Conservation (phyloP, 2,888 invertebrate species). For the Nasonovia ribisnigri region DNA sequence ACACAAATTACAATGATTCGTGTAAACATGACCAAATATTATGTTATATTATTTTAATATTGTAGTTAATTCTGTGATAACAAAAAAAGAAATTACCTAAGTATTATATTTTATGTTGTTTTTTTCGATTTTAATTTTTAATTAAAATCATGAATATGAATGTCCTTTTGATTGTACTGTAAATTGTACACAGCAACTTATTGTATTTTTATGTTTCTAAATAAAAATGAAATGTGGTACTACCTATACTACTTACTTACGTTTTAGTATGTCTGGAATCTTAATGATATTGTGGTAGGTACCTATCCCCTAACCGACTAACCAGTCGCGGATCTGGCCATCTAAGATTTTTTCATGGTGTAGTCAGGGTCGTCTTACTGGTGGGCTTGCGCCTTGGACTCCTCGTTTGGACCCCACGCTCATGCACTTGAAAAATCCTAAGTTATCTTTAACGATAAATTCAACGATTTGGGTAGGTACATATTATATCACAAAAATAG, state of each 20-base stretch:
- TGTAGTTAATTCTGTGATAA: conserved; percentile 59
- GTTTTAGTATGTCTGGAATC: neutral
- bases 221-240: neutral
- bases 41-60: conserved; percentile 52
- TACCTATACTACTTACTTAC: neutral
- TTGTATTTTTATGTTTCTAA: conserved; percentile 13
- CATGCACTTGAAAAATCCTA: too few species aligned
- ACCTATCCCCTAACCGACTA: too few species aligned
- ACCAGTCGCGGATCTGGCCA: too few species aligned
- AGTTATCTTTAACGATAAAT: too few species aligned
- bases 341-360: too few species aligned
- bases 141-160: neutral
- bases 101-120: conserved; percentile 10
- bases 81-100: neutral
- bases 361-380: too few species aligned
- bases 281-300: too few species aligned
- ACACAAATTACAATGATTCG: neutral
- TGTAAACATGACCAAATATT: conserved; percentile 42
- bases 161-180: neutral
- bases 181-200: neutral
- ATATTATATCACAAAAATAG: too few species aligned
- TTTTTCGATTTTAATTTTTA: conserved; percentile 25
- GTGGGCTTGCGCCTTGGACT: too few species aligned
- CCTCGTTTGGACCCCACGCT: too few species aligned
- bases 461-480: too few species aligned